Base-by-base conservation (phyloP, 2,888 invertebrate genomes). In the Leptinotarsa rubiginosa region DNA sequence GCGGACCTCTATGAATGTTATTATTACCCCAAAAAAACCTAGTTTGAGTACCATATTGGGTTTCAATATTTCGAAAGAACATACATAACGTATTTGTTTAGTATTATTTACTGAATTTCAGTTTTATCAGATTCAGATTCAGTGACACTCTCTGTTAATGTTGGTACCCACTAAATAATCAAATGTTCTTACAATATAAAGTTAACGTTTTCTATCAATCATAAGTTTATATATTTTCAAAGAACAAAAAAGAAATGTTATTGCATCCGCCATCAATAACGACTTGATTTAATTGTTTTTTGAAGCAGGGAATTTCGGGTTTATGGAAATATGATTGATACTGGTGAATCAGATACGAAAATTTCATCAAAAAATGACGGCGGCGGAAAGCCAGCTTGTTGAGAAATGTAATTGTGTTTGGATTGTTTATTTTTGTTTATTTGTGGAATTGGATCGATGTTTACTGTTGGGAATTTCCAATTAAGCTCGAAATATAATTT, bases 321-420 rank as follows among this genome's bases (percentile, higher is more conserved):
- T 5, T n/a, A 10, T 62, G 16, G 20, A 41, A 25, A 62, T 41
- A 62, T 62, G n/a, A 31, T 15, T 62, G 41, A 41, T 41, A 62
- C 31, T 41, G 41, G 16, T n/a, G 20, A 56, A 56, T 56, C 20
- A n/a, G 31, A 62, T n/a, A 25, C 20, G 16, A 22, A n/a, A 25
- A 31, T 25, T 25, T 15, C 62, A 31, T 62, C 31, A 62, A 10
- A 18, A n/a, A 3, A 41, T 31, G 7, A 31, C n/a, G 15, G 16
- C 31, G 25, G 41, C 62, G 4, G 31, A 41, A 25, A 41, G 41
- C 41, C 31, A 13, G 4, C 25, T 5, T 15, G 22, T 56, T 22
- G 22, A 22, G 22, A 56, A 62, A 62, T 31, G 62, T 31, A n/a
- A 62, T 62, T 41, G 62, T n/a, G 31, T n/a, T 41, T 41, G 41